These are phyloP conservation scores for Papilio elwesi DNA, from an alignment of 2,888 invertebrate genomes.

Conservation along the genomic window DNA sequence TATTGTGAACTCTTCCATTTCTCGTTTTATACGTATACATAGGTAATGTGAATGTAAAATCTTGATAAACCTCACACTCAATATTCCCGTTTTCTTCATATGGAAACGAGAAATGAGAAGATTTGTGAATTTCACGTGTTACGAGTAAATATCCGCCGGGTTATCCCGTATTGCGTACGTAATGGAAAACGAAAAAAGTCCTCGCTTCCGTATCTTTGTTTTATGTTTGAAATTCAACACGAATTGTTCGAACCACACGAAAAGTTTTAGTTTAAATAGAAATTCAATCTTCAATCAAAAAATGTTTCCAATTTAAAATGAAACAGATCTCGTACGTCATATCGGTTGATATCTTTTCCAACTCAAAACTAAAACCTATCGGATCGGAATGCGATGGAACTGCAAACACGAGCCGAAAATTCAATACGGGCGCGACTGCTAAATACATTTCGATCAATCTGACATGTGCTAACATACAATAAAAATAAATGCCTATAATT, in stretches of 20 bases:
- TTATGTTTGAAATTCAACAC: background rate
- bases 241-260: background rate
- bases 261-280: constrained; percentile 2
- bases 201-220: constrained; percentile 6
- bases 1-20: too few relatives aligned
- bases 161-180: constrained; percentile 9
- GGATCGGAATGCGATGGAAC: background rate
- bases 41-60: background rate
- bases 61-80: background rate
- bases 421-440: background rate
- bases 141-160: constrained; percentile 12
- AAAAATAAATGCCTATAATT: too few relatives aligned
- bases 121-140: constrained; percentile 9
- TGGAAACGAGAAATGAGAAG: constrained; percentile 4
- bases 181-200: constrained; percentile 15
- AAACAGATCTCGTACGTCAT: background rate
- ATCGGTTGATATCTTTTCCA: background rate
- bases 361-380: background rate
- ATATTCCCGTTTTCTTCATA: background rate
- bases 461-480: background rate
- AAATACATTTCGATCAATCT: background rate
- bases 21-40: too few relatives aligned
- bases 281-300: constrained; percentile 8
- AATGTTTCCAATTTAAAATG: background rate
- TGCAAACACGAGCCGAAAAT: background rate